Evolutionary conservation across 2,888 invertebrate genomes (phyloP), one percentile per base, ranked within the genome.

Genomic region (Mythimna loreyi): DNA sequence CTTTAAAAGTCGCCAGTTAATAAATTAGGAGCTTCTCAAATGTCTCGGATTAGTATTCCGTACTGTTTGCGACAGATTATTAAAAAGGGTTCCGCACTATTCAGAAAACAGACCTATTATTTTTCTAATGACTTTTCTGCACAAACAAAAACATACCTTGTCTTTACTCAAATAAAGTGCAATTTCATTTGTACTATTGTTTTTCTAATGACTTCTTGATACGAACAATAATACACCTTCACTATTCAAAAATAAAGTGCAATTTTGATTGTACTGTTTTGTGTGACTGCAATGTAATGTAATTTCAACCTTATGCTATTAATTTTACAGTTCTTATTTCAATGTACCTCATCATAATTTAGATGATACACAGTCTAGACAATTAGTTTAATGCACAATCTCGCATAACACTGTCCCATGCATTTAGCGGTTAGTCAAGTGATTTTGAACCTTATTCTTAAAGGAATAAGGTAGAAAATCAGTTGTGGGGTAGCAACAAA

Each of bases 311-410:
- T 68, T 80, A 61, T 9, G 0, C 0, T 7, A 1, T 25, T 11
- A 0, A 5, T 0, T 0, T 43, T 57, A 77, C 57, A 21, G 72
- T 28, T 66, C 8, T 19, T 25, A 61, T 43, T 65, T 8, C 7
- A 49, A 13, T 63, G 45, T 19, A 5, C 19, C 9, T 40, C 13
- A 25, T 78, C 70, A 73, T 84, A 45, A 71, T 84, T 81, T 78
- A 73, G 25, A 60, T 67, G 81, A 61, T 71, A 63, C 61, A 57
- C 58, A 64, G 52, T 67, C 58, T 50, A 53, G 56, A 71, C 81
- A 81, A 82, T 84, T 78, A 78, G 81, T 75, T 82, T 78, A 59
- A 69, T 67, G 74, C 78, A 55, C 78, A 72, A 82, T 84, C 67
- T 83, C 58, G 67, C 60, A 50, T 67, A 66, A 49, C 52, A 40